A percentile compares a stretch with the other conserved stretches of the same genome.
Evolutionary conservation across 2,113 vertebrate species (phyloP).

Genomic region (Chascanopsetta lugubris): DNA sequence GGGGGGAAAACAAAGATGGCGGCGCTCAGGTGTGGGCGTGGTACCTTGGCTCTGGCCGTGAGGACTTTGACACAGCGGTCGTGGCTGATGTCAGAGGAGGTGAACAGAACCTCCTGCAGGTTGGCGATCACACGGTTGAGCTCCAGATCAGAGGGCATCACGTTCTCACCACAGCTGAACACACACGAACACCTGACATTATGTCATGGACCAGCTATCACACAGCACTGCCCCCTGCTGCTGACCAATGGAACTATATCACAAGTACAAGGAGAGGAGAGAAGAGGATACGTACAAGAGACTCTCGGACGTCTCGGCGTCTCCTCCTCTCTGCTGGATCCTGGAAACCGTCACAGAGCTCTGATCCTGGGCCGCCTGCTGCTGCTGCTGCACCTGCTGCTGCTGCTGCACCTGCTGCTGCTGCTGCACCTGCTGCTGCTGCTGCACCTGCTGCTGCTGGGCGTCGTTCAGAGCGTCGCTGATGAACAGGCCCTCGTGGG

Average conservation of each 20-base stretch:
- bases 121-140: conserved; percentile 87
- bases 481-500: conserved; percentile 95
- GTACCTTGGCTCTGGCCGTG: conserved; percentile 92
- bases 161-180: conserved; percentile 84
- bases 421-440: conserved; percentile 79
- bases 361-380: conserved; percentile 11
- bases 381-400: too few species aligned
- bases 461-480: conserved; percentile 89
- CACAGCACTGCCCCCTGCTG: too few species aligned
- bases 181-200: too few species aligned
- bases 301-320: conserved; percentile 83
- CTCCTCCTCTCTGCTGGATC: conserved; percentile 72
- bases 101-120: conserved; percentile 89
- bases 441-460: conserved; percentile 79
- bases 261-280: too few species aligned
- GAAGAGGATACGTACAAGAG: conserved; percentile 50
- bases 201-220: too few species aligned
- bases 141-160: conserved; percentile 91
- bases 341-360: conserved; percentile 50
- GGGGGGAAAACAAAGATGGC: not conserved
- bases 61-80: conserved; percentile 97
- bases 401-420: conserved; percentile 78
- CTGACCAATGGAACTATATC: too few species aligned
- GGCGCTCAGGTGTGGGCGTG: fast-evolving
- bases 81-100: conserved; percentile 92